Evolutionary conservation across 2,888 invertebrate genomes (phyloP).

Genomic region (Bhutanitis thaidina): DNA sequence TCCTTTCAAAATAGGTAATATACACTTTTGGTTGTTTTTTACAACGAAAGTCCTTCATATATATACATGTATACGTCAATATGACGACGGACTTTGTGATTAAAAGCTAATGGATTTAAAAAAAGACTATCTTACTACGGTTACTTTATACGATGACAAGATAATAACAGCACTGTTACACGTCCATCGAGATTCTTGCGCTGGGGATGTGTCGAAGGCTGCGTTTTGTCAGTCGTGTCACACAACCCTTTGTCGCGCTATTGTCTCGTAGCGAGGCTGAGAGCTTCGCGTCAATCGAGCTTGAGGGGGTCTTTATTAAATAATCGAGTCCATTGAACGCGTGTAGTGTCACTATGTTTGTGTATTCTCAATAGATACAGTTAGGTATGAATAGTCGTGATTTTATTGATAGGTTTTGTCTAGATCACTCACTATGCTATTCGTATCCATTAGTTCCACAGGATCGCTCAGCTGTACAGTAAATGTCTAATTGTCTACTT

Average conservation of each 20-base stretch:
- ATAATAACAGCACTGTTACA: constrained; percentile 4
- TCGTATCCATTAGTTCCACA: too few species aligned
- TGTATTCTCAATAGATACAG: background rate
- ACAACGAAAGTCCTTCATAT: too few species aligned
- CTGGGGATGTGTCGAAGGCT: constrained; percentile 13
- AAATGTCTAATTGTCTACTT: too few species aligned
- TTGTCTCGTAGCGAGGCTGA: constrained; percentile 14
- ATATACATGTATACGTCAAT: too few species aligned
- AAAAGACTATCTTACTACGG: too few species aligned
- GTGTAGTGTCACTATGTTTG: constrained; percentile 8
- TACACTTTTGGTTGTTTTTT: too few species aligned
- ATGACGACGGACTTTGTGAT: too few species aligned
- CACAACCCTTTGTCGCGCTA: constrained; percentile 20
- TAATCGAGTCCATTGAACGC: constrained; percentile 16
- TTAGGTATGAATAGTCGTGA: background rate
- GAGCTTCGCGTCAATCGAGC: constrained; percentile 4
- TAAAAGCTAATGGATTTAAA: too few species aligned
- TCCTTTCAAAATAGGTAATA: too few species aligned
- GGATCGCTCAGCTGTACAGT: too few species aligned
- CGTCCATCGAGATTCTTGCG: constrained; percentile 11
- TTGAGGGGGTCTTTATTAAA: constrained; percentile 18
- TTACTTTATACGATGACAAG: background rate
- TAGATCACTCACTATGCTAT: too few species aligned
- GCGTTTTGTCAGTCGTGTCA: constrained; percentile 18
- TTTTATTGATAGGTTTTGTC: too few species aligned